These are phyloP conservation scores for Aethina tumida DNA, from an alignment of 1,140 invertebrate genomes.

Conservation along the genomic window DNA sequence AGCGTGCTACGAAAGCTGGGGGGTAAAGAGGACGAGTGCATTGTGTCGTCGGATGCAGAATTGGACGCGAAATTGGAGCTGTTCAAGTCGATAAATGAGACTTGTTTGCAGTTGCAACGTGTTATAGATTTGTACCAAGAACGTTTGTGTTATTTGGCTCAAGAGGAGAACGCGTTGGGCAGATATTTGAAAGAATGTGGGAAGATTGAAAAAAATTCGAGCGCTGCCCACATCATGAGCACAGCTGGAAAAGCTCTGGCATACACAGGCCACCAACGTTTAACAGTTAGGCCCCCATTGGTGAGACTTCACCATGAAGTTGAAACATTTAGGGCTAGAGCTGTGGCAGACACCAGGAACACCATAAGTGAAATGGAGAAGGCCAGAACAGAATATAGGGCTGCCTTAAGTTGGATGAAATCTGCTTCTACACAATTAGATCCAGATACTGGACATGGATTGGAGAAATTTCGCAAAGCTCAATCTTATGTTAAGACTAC, in stretches of 20 bases:
- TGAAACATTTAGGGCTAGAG: conserved; percentile 90
- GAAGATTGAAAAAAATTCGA: conserved; percentile 72
- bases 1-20: conserved; percentile 88
- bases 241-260: conserved; percentile 89
- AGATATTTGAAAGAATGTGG: conserved; percentile 88
- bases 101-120: conserved; percentile 78
- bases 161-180: conserved; percentile 93
- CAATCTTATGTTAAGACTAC: conserved; percentile 61
- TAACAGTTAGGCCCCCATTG: conserved; percentile 76
- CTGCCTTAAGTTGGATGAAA: conserved; percentile 98
- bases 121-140: conserved; percentile 94
- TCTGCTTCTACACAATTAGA: conserved; percentile 91
- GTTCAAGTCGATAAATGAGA: conserved; percentile 90
- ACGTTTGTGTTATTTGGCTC: conserved; percentile 81
- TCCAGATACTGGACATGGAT: conserved; percentile 89
- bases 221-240: conserved; percentile 88
- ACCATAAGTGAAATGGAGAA: conserved; percentile 93
- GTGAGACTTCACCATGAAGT: conserved; percentile 90
- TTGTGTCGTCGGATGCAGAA: conserved; percentile 91
- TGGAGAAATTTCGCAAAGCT: conserved; percentile 93
- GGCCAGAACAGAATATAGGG: conserved; percentile 90
- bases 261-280: conserved; percentile 89
- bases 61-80: conserved; percentile 95
- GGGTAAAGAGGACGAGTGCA: conserved; percentile 95
- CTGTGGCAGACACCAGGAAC: conserved; percentile 80